Base-by-base conservation (phyloP, 2,113 vertebrate genomes). In the Murina feae region DNA sequence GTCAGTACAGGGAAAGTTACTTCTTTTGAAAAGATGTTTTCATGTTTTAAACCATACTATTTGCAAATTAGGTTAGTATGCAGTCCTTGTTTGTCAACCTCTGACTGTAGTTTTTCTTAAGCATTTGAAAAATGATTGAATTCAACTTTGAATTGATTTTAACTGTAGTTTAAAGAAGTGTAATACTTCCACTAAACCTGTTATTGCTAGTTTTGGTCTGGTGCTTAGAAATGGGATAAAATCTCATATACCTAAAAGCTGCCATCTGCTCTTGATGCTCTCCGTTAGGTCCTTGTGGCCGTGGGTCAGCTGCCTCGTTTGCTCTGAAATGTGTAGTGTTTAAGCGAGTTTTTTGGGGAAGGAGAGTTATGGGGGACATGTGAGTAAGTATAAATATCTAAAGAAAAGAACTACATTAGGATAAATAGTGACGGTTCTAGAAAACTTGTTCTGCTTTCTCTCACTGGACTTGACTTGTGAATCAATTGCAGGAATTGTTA, bases 401-500 rank as follows among this genome's bases (percentile, higher is more conserved):
- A 69, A 60, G 71, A 25, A 78, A 93, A 82, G 28, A 89, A 13
- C 71, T 30, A 5, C 12, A 1, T 68, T 37, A 51, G 60, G 47
- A n/a, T 82, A 74, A 51, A 44, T 55, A 42, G 14, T 68, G 53
- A 35, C 14, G 55, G 5, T 68, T 71, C 0, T 63, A 37, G 37
- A 53, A 30, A 66, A 53, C 25, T 14, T 18, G 20, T 71, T 84
- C 51, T 89, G 20, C 53, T 58, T 51, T 75, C 55, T 90, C 78
- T 76, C 81, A 81, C n/a, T 49, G 63, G 49, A 60, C 4, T 55
- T 83, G 55, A 9, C 75, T 97, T 80, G 32, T 94, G 47, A 72
- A 58, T 96, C 9, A 87, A 95, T 83, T 97, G 18, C 91, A 99
- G 99, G 99, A 99, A 9, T 98, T 95, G 3, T 97, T 99, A 95